Conservation (phyloP, 2,797 vertebrate species). For the Neomorphus geoffroyi region DNA sequence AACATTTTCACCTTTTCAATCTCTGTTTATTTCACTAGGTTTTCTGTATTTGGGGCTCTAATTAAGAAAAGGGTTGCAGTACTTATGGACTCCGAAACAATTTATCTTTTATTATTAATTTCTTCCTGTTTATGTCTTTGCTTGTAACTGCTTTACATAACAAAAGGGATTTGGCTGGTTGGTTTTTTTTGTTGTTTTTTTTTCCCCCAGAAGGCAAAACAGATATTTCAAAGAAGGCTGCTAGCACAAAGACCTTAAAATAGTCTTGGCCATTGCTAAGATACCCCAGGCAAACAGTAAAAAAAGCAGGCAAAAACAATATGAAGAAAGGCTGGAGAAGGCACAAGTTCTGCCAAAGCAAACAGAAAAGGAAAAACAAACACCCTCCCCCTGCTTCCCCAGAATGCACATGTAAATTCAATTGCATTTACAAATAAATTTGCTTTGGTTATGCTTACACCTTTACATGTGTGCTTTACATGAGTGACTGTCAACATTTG, state of each 20-base stretch:
- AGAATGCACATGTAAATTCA: conserved; percentile 42
- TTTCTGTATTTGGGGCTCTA: background rate
- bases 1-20: background rate
- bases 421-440: conserved; percentile 57
- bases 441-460: conserved; percentile 47
- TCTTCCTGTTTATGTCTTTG: background rate
- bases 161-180: background rate
- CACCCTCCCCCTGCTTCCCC: background rate
- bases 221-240: background rate
- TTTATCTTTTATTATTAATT: background rate
- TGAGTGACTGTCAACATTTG: conserved; percentile 62
- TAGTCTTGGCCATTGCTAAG: background rate
- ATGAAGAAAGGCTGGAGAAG: conserved; percentile 5
- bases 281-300: background rate
- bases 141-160: conserved; percentile 1
- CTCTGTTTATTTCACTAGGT: background rate
- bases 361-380: conserved; percentile 53
- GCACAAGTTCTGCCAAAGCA: conserved; percentile 43
- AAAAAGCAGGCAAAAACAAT: background rate
- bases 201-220: background rate
- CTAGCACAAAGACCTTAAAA: background rate
- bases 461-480: conserved; percentile 54
- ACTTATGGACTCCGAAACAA: background rate
- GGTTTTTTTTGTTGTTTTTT: background rate
- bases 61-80: background rate